Evolutionary conservation across 2,888 invertebrate species (phyloP), one percentile per base, ranked within the genome.

Genomic region (Synanthedon tipuliformis): DNA sequence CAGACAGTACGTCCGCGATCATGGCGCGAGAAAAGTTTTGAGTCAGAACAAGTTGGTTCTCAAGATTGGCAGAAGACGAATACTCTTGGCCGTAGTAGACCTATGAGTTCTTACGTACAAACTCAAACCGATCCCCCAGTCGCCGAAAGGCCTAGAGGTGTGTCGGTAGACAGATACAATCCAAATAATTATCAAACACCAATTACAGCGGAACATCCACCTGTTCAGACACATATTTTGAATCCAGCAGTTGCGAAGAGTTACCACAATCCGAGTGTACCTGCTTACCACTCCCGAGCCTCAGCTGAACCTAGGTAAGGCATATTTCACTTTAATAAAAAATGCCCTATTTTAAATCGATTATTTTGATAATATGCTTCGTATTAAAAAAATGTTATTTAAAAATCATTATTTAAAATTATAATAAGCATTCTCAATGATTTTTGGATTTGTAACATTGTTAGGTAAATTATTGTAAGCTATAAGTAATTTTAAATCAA

Each of bases 141-240:
- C n/a, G 72, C 76, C 7, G 81, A 83, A 55, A 76, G 81, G 58
- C 63, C 75, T 41, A 71, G 87, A 55, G 85, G 87, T 10, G 86
- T 87, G 5, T 87, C 87, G 1, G 85, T 87, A 45, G 87, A 87
- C 58, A 73, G 87, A 57, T 87, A 86, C 64, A 87, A 86, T 59
- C 84, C 86, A 1, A 81, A 71, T 56, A 81, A 63, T 60, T 88
- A 88, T 61, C 79, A 82, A 54, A 67, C 84, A 10, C 85, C 85
- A 15, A 58, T 72, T n/a, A 61, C 73, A 7, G 69, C 76, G 34
- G 85, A 83, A 54, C 82, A 86, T 56, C 77, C 81, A 0, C 85
- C 86, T 0, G 88, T 87, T 54, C 88, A 83, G 60, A 75, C 83
- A 55, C 88, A 89, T 58, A 87, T 86, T 3, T 71, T 88, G 67